A percentile compares a stretch with the other conserved stretches of the same genome.
These are phyloP conservation scores for Paramormyrops hopkinsi DNA, from an alignment of 2,797 vertebrate species.

Conservation along the genomic window DNA sequence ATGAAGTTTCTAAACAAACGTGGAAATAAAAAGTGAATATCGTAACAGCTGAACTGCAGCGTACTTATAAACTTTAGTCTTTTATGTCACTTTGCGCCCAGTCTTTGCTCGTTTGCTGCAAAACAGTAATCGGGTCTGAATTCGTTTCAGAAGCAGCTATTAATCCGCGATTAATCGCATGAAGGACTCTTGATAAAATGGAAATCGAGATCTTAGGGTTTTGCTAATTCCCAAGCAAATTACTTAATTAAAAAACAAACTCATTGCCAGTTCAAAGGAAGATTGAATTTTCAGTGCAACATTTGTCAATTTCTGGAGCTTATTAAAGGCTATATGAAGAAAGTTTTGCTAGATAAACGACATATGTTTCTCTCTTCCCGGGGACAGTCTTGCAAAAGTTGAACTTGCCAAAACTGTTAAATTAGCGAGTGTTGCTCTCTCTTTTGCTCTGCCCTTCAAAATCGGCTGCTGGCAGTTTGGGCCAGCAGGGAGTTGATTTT, in stretches of 20 bases:
- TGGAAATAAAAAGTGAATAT: neutral
- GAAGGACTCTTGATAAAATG: neutral
- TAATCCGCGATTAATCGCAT: neutral
- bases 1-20: neutral
- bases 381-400: neutral
- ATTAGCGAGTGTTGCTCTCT: neutral
- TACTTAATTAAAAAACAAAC: neutral
- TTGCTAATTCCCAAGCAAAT: neutral
- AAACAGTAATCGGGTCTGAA: neutral
- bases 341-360: neutral
- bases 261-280: neutral
- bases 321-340: neutral
- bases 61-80: neutral
- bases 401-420: neutral
- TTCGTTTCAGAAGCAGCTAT: neutral
- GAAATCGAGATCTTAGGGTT: neutral
- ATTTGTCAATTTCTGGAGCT: neutral
- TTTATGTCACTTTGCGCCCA: neutral
- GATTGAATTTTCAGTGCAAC: neutral
- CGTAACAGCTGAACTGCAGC: neutral
- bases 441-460: neutral
- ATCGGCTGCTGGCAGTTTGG: slow-evolving; percentile 2
- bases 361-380: neutral
- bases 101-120: neutral
- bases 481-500: slow-evolving; percentile 11